These are phyloP conservation scores for Oscheius sp. DNA, from an alignment of 2,888 invertebrate species.

Conservation along the genomic window DNA sequence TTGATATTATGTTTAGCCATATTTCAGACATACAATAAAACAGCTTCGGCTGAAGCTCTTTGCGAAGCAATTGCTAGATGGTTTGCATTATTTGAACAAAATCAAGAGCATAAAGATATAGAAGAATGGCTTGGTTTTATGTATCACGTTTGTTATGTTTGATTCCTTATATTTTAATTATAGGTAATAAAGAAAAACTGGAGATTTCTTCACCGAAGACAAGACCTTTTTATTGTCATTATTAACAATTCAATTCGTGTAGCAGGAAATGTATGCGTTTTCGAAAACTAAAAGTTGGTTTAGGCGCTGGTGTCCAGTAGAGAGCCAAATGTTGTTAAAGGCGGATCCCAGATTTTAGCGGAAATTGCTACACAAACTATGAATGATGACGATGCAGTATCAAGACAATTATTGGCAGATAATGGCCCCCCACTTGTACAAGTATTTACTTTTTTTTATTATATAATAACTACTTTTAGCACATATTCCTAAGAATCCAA, in stretches of 20 bases:
- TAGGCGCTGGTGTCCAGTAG: conserved; percentile 6
- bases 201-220: conserved; percentile 25
- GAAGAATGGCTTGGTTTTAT: conserved; percentile 42
- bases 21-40: conserved; percentile 7
- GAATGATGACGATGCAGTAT: conserved; percentile 31
- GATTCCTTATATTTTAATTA: not conserved
- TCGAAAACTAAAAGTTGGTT: too few relatives aligned
- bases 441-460: conserved; percentile 13
- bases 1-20: not conserved
- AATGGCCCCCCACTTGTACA: conserved; percentile 37
- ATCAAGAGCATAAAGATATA: conserved; percentile 25
- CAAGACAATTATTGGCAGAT: conserved; percentile 38
- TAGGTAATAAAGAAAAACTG: conserved; percentile 43
- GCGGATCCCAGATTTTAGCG: conserved; percentile 44
- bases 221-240: not conserved
- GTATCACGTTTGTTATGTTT: conserved; percentile 30
- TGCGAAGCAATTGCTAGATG: conserved; percentile 31
- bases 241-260: conserved; percentile 13
- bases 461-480: conserved; percentile 24
- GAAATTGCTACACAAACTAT: conserved; percentile 35
- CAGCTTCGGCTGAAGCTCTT: conserved; percentile 7
- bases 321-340: conserved; percentile 41
- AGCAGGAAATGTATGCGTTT: conserved; percentile 36
- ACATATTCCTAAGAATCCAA: conserved; percentile 42
- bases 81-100: conserved; percentile 32